Evolutionary conservation across 2,113 vertebrate species (phyloP).

Genomic region (Forbesichthys agassizii): DNA sequence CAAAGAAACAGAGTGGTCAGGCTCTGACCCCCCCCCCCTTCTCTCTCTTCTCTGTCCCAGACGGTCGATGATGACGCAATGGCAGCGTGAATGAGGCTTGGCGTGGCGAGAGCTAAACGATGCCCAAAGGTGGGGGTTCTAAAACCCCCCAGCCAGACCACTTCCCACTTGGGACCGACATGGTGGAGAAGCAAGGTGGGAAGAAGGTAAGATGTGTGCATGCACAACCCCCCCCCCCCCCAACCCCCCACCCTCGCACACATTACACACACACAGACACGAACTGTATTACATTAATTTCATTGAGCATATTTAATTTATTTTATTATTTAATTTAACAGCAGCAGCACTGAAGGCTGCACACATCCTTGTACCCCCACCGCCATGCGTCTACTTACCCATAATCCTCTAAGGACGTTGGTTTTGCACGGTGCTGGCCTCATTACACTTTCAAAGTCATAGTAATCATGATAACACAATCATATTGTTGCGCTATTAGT

Average conservation of each 20-base stretch:
- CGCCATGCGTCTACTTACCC: no score
- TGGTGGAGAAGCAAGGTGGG: conserved; percentile 99
- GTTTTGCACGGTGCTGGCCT: no score
- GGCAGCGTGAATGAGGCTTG: conserved; percentile 96
- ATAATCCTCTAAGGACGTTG: no score
- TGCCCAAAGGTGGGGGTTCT: conserved; percentile 99
- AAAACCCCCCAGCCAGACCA: conserved; percentile 98
- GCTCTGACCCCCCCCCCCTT: conserved; percentile 49
- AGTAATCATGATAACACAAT: no score
- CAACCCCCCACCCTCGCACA: conserved; percentile 1
- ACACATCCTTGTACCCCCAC: no score
- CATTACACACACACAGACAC: conserved; percentile 4
- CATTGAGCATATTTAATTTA: no score
- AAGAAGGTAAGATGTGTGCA: conserved; percentile 86
- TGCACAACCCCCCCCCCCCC: background rate
- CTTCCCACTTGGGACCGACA: conserved; percentile 96
- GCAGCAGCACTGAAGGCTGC: no score
- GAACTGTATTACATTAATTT: no score
- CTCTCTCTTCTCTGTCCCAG: conserved; percentile 70
- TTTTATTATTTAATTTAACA: no score
- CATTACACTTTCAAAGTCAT: no score
- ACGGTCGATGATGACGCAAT: conserved; percentile 96
- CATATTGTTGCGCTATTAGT: no score
- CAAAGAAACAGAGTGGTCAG: conserved; percentile 47
- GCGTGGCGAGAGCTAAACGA: conserved; percentile 97